phyloP scores from a whole-genome alignment of 1,140 invertebrate species.

The Drosophila albomicans region DNA sequence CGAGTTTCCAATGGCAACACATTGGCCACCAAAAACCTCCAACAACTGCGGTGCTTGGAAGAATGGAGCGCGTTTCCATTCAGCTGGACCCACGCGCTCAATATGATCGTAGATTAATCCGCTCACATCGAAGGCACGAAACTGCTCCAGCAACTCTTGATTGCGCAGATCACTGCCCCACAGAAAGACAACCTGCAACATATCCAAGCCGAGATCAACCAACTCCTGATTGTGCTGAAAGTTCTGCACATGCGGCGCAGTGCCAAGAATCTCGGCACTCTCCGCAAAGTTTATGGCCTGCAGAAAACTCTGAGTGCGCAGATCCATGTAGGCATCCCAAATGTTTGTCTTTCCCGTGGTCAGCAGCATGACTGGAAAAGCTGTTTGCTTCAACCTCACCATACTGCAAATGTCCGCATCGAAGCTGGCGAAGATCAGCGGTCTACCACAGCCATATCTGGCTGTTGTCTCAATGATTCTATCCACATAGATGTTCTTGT shows the following conservation, averaged over 20 bases:
- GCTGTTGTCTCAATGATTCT: conserved; percentile 90
- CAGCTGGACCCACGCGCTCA: conserved; percentile 84
- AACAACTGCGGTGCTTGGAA: conserved; percentile 64
- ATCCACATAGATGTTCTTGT: conserved; percentile 95
- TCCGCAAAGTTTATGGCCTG: conserved; percentile 93
- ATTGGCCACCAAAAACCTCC: conserved; percentile 70
- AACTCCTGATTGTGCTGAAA: conserved; percentile 89
- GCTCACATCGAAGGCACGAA: conserved; percentile 94
- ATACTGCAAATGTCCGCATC: conserved; percentile 97
- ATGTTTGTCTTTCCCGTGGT: conserved; percentile 93
- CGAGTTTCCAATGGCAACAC: conserved; percentile 71
- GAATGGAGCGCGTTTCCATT: conserved; percentile 68
- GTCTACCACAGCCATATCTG: conserved; percentile 90
- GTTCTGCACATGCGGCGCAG: conserved; percentile 95
- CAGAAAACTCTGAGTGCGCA: conserved; percentile 90
- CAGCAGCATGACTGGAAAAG: conserved; percentile 96
- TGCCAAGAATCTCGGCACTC: conserved; percentile 92
- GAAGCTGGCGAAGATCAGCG: conserved; percentile 96
- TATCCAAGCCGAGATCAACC: conserved; percentile 90
- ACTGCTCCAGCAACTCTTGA: conserved; percentile 91
- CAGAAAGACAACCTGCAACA: conserved; percentile 94
- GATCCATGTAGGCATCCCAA: conserved; percentile 93
- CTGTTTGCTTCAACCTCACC: conserved; percentile 96
- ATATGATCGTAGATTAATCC: conserved; percentile 97
- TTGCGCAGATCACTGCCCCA: conserved; percentile 98